Conservation (phyloP, 2,888 invertebrate genomes). For the Lobophora halterata region DNA sequence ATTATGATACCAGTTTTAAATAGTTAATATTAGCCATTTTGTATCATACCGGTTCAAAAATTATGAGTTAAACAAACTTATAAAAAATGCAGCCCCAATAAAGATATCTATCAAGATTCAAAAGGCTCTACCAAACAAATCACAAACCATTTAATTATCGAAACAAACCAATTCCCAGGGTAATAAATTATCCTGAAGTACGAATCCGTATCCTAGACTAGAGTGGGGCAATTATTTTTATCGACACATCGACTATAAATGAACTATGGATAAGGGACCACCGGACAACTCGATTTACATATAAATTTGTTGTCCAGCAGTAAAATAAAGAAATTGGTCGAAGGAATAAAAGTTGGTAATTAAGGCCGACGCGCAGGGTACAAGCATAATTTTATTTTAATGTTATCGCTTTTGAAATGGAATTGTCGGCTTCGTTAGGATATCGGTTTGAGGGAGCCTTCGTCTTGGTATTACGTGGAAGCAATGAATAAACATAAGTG, state of each 20-base stretch:
- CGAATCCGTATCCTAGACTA: slow-evolving; percentile 36
- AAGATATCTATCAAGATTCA: background rate
- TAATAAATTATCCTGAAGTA: slow-evolving; percentile 27
- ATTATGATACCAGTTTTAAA: no score
- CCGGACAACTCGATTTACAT: slow-evolving; percentile 73
- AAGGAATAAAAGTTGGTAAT: slow-evolving; percentile 55
- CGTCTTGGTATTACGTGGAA: no score
- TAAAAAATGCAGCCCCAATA: no score
- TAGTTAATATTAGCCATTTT: no score
- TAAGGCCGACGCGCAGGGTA: slow-evolving; percentile 60
- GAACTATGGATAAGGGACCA: slow-evolving; percentile 58
- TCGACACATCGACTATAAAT: slow-evolving; percentile 38
- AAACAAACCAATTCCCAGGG: slow-evolving; percentile 18
- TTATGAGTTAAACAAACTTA: no score
- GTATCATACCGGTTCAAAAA: no score
- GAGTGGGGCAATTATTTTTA: slow-evolving; percentile 51
- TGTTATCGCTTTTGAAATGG: slow-evolving; percentile 40
- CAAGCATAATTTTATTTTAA: slow-evolving; percentile 69
- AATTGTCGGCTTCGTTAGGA: slow-evolving; percentile 26
- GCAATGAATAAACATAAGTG: no score
- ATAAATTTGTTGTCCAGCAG: slow-evolving; percentile 75
- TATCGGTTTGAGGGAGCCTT: slow-evolving; percentile 8
- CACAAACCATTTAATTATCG: slow-evolving; percentile 15
- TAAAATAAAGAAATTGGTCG: slow-evolving; percentile 78
- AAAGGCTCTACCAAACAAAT: slow-evolving; percentile 13